phyloP scores from a whole-genome alignment of 2,888 invertebrate species.

The Synanthedon formicaeformis region DNA sequence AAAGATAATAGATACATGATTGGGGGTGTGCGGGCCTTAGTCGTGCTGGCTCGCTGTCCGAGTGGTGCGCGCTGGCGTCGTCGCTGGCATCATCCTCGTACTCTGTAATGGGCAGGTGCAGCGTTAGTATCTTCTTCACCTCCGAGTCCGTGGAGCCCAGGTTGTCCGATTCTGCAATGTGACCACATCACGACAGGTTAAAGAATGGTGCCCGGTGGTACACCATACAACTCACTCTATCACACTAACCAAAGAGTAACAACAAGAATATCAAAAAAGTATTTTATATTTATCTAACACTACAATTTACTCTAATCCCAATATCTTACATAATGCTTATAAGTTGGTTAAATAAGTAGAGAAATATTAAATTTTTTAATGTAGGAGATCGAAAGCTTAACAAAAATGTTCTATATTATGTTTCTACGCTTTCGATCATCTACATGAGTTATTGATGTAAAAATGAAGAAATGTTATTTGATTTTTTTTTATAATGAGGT shows the following conservation, averaged over 20 bases:
- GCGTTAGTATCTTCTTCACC: conserved; percentile 92
- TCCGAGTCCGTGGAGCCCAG: conserved; percentile 95
- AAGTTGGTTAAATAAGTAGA: too few species aligned
- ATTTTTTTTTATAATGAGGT: too few species aligned
- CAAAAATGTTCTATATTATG: too few species aligned
- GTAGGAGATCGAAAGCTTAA: too few species aligned
- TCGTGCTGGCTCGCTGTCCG: conserved; percentile 58
- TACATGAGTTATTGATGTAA: too few species aligned
- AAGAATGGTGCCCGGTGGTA: not conserved
- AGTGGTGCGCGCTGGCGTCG: conserved; percentile 70
- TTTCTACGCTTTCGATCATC: too few species aligned
- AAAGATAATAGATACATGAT: conserved; percentile 25
- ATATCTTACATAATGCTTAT: too few species aligned
- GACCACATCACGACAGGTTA: conserved; percentile 2
- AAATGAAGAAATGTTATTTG: too few species aligned
- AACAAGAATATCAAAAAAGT: not conserved
- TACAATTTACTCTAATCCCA: too few species aligned
- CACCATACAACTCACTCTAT: not conserved
- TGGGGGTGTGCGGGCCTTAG: conserved; percentile 50
- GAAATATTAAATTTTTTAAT: too few species aligned
- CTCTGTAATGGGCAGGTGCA: conserved; percentile 93
- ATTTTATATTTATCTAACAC: too few species aligned
- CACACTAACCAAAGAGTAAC: conserved; percentile 1
- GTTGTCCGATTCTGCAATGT: conserved; percentile 88
- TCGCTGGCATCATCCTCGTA: conserved; percentile 88